Conservation (phyloP, 2,113 vertebrate genomes). For the Hippocampus guttulatus region DNA sequence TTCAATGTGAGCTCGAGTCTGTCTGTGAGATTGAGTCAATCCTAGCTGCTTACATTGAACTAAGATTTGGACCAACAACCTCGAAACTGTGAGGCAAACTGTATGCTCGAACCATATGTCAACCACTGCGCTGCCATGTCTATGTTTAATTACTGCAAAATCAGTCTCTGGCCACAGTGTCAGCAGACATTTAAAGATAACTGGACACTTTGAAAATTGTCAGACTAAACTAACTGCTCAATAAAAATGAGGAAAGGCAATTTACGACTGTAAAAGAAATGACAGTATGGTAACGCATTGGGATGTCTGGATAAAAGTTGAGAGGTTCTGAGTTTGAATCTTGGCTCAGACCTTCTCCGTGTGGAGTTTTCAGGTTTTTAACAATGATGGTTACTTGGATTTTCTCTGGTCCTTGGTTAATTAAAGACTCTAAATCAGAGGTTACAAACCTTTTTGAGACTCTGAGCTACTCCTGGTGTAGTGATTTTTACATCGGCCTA, state of each 20-base stretch:
- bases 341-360: too few species aligned
- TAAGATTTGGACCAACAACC: neutral
- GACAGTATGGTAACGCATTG: neutral
- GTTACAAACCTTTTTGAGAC: too few species aligned
- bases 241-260: neutral
- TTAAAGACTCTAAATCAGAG: too few species aligned
- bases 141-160: too few species aligned
- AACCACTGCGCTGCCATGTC: too few species aligned
- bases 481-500: too few species aligned
- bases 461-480: too few species aligned
- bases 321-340: neutral
- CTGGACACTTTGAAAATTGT: neutral
- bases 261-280: neutral
- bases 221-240: neutral
- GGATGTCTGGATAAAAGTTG: neutral
- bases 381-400: neutral
- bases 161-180: neutral
- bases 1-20: constrained; percentile 4
- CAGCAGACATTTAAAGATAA: neutral
- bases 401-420: neutral
- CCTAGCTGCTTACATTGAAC: neutral
- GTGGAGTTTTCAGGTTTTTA: neutral
- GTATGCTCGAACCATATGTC: too few species aligned
- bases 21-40: neutral
- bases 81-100: neutral